A percentile compares a stretch with the other conserved stretches of the same genome.
These are phyloP conservation scores for Empidonax traillii DNA, from an alignment of 2,113 vertebrate species.

Conservation along the genomic window DNA sequence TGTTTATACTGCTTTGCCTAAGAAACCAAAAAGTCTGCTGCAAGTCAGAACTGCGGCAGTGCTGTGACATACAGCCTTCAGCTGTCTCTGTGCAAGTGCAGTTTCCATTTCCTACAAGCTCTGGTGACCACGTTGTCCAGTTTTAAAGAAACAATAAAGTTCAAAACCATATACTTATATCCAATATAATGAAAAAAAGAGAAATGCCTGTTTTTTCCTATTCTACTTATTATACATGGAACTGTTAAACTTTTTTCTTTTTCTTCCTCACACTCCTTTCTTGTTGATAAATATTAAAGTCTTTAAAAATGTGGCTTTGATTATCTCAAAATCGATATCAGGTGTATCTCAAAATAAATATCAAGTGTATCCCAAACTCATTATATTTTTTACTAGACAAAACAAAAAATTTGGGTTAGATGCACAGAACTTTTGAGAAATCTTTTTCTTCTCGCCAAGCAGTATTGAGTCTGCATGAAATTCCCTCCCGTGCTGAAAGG, in stretches of 20 bases:
- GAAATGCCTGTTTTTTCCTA: neutral
- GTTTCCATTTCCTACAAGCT: neutral
- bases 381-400: neutral
- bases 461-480: neutral
- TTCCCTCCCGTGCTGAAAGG: neutral
- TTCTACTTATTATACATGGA: neutral
- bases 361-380: neutral
- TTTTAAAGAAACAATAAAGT: neutral
- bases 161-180: rapidly evolving
- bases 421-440: neutral
- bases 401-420: neutral
- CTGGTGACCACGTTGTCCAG: neutral
- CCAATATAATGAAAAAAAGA: neutral
- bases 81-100: neutral
- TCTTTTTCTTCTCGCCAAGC: neutral
- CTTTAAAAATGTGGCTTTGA: neutral
- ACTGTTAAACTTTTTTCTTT: neutral
- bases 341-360: neutral
- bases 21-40: neutral
- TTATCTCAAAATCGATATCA: neutral
- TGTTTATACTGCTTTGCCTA: neutral
- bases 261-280: neutral
- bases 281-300: neutral
- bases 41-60: rapidly evolving
- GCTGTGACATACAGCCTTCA: neutral